Conservation (phyloP, 1,140 invertebrate species). For the Contarinia nasturtii region DNA sequence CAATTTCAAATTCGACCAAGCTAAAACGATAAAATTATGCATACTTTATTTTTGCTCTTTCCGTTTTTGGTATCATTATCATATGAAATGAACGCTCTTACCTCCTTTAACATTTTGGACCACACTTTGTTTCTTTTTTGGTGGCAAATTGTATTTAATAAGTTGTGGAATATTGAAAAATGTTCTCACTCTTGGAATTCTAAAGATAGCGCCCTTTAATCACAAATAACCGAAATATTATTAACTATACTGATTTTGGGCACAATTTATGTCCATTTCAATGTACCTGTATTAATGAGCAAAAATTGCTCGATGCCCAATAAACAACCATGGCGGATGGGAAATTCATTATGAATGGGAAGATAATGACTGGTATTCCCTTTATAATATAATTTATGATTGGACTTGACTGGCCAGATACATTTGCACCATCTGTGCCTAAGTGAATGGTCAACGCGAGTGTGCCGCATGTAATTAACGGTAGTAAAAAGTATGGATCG, state of each 20-base stretch:
- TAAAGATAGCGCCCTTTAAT: constrained; percentile 42
- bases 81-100: constrained; percentile 25
- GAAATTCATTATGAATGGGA: constrained; percentile 77
- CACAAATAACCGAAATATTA: background rate
- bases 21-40: constrained; percentile 26
- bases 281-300: constrained; percentile 57
- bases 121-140: constrained; percentile 55
- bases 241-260: too few species aligned
- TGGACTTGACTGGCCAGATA: constrained; percentile 40
- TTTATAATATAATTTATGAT: constrained; percentile 53
- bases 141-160: constrained; percentile 33
- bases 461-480: constrained; percentile 64
- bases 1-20: constrained; percentile 69
- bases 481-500: constrained; percentile 80
- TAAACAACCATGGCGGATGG: constrained; percentile 77
- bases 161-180: constrained; percentile 61
- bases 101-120: constrained; percentile 61
- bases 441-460: constrained; percentile 65
- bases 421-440: constrained; percentile 53
- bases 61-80: background rate
- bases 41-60: constrained; percentile 1
- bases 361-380: constrained; percentile 57
- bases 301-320: constrained; percentile 77
- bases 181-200: constrained; percentile 47
- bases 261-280: too few species aligned